Evolutionary conservation across 2,797 vertebrate genomes (phyloP), one percentile per base, ranked within the genome.

Genomic region (Thaleichthys pacificus): DNA sequence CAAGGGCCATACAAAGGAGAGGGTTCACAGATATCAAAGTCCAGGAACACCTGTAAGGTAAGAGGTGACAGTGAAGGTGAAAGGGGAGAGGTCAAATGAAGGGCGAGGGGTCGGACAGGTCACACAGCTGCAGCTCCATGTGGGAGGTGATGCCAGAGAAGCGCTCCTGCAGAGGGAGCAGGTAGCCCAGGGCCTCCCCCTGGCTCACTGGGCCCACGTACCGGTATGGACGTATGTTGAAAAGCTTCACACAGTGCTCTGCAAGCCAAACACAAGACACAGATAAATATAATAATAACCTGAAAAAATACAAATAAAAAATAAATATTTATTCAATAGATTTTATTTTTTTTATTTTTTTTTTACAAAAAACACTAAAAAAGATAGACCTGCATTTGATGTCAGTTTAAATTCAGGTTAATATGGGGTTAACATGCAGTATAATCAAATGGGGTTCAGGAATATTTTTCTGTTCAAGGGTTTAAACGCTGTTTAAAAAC

Each of bases 91-190:
- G 30, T 87, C 78, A 91, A 28, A 90, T 82, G 64, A 91, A 90
- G 54, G 76, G 82, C 2, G 89, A 81, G 8, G 88, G 88, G 73
- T 95, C 89, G 0, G 87, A 90, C 47, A 38, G 66, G 66, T 96
- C 92, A 0, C 94, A 95, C 88, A 94, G 95, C 77, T 94, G 93
- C 9, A 96, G 89, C 0, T 95, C 92, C 75, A 95, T 64, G 2
- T 96, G 94, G 0, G 94, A 94, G 17, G 79, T 87, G 74, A 95
- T 94, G 71, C 93, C 93, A 14, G 93, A 90, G 81, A 92, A 94
- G 0, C 85, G 87, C 2, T 82, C 91, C 70, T 96, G 94, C 79
- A 95, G 89, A 0, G 92, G 94, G 80, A 95, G 28, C 76, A 94
- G 71, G 24, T 67, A 93, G 47, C 93, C 95, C 0, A 95, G 79